Percentiles rank a stretch among this genome's conserved stretches.
Evolutionary conservation across 1,140 invertebrate genomes (phyloP).

Genomic region (Formica selysi): DNA sequence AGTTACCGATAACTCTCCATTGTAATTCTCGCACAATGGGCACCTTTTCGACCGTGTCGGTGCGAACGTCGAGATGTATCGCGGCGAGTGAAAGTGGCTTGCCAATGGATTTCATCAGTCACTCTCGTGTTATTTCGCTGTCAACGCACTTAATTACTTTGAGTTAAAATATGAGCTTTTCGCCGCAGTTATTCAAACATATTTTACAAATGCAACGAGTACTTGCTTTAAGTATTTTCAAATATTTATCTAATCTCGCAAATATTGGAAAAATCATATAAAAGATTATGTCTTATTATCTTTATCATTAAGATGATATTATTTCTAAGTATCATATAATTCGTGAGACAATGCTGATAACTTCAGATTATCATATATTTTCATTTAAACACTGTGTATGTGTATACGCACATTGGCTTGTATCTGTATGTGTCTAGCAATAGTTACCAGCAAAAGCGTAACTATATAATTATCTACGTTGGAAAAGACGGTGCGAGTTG

Average conservation of each 20-base stretch:
- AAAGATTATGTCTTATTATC: not conserved
- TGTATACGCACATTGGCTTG: too few species aligned
- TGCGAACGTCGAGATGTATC: slow-evolving; percentile 54
- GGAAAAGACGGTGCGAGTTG: not conserved
- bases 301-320: not conserved
- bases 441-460: not conserved
- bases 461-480: slow-evolving; percentile 10
- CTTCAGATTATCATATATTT: not conserved
- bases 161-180: not conserved
- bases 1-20: slow-evolving; percentile 48
- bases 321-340: not conserved
- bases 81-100: slow-evolving; percentile 66
- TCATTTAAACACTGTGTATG: not conserved
- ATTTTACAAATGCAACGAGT: not conserved
- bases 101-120: slow-evolving; percentile 40
- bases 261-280: not conserved
- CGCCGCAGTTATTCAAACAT: not conserved
- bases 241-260: not conserved
- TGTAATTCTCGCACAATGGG: slow-evolving; percentile 68
- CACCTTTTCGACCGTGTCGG: slow-evolving; percentile 63
- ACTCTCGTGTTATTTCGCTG: slow-evolving; percentile 42
- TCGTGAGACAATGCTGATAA: not conserved
- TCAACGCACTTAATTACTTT: slow-evolving; percentile 41
- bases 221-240: not conserved
- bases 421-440: not conserved